These are phyloP conservation scores for Polyploca ridens DNA, from an alignment of 2,888 invertebrate genomes.

Conservation along the genomic window DNA sequence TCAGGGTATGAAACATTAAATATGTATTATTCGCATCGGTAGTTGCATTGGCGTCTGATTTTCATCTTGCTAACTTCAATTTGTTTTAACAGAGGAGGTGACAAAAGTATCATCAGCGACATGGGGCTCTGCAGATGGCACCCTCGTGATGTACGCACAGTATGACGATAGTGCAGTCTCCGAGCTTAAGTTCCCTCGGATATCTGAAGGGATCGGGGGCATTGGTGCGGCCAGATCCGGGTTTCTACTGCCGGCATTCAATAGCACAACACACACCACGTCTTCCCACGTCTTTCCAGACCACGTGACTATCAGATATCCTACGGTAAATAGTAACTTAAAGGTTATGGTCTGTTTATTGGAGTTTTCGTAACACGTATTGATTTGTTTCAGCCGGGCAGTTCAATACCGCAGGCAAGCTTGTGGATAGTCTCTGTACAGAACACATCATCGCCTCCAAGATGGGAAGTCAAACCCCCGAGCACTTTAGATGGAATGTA, in stretches of 20 bases:
- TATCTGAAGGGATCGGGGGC: conserved; percentile 88
- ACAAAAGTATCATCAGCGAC: conserved; percentile 91
- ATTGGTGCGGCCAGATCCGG: conserved; percentile 84
- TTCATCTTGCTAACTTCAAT: neutral
- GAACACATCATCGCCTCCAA: conserved; percentile 86
- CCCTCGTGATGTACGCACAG: conserved; percentile 92
- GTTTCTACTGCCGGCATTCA: conserved; percentile 69
- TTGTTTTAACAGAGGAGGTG: conserved; percentile 90
- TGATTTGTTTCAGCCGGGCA: conserved; percentile 87
- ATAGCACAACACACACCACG: conserved; percentile 76
- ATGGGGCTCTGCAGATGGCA: conserved; percentile 94
- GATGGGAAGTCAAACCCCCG: conserved; percentile 90
- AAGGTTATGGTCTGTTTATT: conserved; percentile 9
- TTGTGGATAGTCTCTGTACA: conserved; percentile 92
- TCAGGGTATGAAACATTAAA: conserved; percentile 88
- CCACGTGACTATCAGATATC: conserved; percentile 92
- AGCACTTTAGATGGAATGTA: conserved; percentile 91
- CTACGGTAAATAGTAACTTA: conserved; percentile 85
- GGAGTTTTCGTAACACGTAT: conserved; percentile 22
- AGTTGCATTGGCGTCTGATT: neutral
- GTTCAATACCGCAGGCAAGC: conserved; percentile 93
- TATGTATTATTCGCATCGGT: neutral
- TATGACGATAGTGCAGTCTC: conserved; percentile 94
- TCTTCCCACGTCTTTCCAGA: conserved; percentile 87
- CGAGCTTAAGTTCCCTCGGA: conserved; percentile 92